Evolutionary conservation across 2,888 invertebrate species (phyloP).

Genomic region (Tiliacea aurago): DNA sequence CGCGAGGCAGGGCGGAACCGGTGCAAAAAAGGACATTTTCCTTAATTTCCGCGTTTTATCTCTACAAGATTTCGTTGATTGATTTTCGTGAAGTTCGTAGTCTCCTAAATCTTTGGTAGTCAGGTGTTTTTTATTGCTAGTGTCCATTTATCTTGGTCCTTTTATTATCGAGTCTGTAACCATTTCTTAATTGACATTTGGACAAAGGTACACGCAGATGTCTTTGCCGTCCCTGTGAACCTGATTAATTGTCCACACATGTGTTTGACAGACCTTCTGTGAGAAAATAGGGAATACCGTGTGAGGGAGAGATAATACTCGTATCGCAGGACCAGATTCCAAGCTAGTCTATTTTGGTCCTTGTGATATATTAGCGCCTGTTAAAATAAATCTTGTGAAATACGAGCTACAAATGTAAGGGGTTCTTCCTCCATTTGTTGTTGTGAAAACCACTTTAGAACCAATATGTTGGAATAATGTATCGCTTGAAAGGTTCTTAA

Average conservation of each 20-base stretch:
- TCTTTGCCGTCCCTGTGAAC: slow-evolving; percentile 61
- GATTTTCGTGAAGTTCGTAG: slow-evolving; percentile 23
- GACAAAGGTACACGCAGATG: slow-evolving; percentile 68
- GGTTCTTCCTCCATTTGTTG: slow-evolving; percentile 57
- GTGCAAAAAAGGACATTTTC: slow-evolving; percentile 27
- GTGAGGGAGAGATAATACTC: slow-evolving; percentile 72
- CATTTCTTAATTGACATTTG: slow-evolving; percentile 70
- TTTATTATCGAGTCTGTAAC: slow-evolving; percentile 38
- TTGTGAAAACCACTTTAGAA: slow-evolving; percentile 61
- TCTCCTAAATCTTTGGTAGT: slow-evolving; percentile 13
- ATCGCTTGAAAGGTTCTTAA: slow-evolving; percentile 49
- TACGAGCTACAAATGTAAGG: slow-evolving; percentile 61
- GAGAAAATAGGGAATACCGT: slow-evolving; percentile 81
- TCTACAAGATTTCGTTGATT: slow-evolving; percentile 33
- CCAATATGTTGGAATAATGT: slow-evolving; percentile 55
- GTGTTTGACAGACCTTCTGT: slow-evolving; percentile 76
- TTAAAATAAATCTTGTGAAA: slow-evolving; percentile 67
- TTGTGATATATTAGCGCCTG: slow-evolving; percentile 59
- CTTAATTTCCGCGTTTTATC: slow-evolving; percentile 35
- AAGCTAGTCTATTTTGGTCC: slow-evolving; percentile 65
- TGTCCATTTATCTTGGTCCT: slow-evolving; percentile 50
- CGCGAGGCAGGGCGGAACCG: neutral
- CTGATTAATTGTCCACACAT: slow-evolving; percentile 85
- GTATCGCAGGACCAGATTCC: slow-evolving; percentile 68
- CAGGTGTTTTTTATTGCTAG: slow-evolving; percentile 39